phyloP scores from a whole-genome alignment of 2,113 vertebrate genomes.

The Strix uralensis region DNA sequence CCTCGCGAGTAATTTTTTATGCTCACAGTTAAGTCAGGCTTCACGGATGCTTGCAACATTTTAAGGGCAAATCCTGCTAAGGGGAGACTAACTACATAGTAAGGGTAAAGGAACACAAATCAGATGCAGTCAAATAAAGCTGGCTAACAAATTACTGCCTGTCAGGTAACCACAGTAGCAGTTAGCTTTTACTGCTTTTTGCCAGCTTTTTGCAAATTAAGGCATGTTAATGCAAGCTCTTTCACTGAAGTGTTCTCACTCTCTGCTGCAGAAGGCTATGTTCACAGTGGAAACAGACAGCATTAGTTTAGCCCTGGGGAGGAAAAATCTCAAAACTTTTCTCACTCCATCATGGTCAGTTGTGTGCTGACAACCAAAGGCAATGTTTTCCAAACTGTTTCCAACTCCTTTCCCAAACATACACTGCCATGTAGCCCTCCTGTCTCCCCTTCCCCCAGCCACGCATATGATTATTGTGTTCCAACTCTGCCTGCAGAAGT shows the following conservation, averaged over 20 bases:
- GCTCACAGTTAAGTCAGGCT: background rate
- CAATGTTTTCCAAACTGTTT: background rate
- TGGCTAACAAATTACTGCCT: background rate
- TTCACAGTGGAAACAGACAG: background rate
- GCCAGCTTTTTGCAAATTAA: background rate
- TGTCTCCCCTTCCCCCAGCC: background rate
- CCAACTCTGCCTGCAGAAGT: background rate
- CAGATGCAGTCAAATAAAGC: background rate
- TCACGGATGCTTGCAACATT: background rate
- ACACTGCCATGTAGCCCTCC: background rate
- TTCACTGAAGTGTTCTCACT: background rate
- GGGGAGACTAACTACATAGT: background rate
- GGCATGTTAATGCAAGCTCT: background rate
- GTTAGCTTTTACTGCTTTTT: background rate
- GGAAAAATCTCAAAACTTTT: background rate
- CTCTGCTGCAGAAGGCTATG: background rate
- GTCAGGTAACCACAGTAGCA: background rate
- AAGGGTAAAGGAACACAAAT: background rate
- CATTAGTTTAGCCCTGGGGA: background rate
- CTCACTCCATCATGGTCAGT: background rate
- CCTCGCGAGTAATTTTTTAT: background rate
- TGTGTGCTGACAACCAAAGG: background rate
- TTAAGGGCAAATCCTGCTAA: background rate
- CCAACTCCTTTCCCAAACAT: background rate
- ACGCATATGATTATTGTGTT: background rate